Base-by-base conservation (phyloP, 2,888 invertebrate species). In the Harmothoe impar region DNA sequence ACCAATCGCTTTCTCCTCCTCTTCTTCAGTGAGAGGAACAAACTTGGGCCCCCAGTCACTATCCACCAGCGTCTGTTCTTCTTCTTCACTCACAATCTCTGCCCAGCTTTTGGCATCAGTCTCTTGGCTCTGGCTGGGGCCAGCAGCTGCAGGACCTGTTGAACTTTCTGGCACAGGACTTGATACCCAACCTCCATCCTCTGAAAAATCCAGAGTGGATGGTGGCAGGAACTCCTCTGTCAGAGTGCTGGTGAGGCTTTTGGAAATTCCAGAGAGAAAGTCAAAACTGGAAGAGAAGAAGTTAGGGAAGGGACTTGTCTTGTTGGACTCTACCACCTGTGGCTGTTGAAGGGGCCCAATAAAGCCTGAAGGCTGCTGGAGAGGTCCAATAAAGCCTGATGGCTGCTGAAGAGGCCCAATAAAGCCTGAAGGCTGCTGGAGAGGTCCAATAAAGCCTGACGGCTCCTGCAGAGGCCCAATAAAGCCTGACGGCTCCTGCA, bases 221-320 rank as follows among this genome's bases (percentile, higher is more conserved):
- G 72, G 7, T n/a, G 81, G 81, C 43, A 81, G 81, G 25, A 81
- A 81, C 81, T 81, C 81, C 15, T 81, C 81, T 23, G 81, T 25
- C 33, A 81, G 43, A 7, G 81, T 81, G 23, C 10, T 17, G 3
- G 35, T 81, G 7, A 81, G 81, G 12, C 35, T 81, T n/a, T 43
- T 33, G 12, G 81, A 81, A 35, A 81, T 81, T 15, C 81, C 81
- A 20, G 81, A 81, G 0, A 81, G 23, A 35, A 81, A 81, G 7
- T 81, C 81, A 33, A 81, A 0, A 1, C 81, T 35, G 7, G 81
- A 35, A 12, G 81, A 17, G 81, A 81, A 81, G 43, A 81, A 81
- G n/a, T 23, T 81, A 17, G 81, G 62, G 23, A 62, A 3, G n/a
- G 62, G 62, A 5, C 23, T 62, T 62, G 62, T 62, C 43, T 43